These are phyloP conservation scores for Ooceraea biroi DNA, from an alignment of 1,140 invertebrate genomes.

Conservation along the genomic window DNA sequence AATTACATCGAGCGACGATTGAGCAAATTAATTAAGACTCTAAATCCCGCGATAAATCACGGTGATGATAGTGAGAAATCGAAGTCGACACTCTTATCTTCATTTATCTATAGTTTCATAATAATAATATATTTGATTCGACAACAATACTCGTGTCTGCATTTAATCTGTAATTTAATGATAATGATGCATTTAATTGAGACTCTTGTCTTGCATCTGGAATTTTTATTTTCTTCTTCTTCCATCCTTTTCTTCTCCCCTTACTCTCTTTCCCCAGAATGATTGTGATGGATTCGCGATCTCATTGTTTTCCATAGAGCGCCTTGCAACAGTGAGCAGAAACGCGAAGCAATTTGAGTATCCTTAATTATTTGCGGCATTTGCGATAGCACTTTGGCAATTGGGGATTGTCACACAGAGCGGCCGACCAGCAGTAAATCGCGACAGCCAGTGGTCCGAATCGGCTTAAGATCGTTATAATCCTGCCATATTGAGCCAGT, in stretches of 20 bases:
- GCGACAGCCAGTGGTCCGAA: background rate
- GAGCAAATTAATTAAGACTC: slow-evolving; percentile 32
- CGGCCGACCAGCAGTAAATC: slow-evolving; percentile 6
- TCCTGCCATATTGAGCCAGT: slow-evolving; percentile 15
- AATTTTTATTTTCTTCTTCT: too few species aligned
- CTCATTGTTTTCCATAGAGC: background rate
- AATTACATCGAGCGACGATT: background rate
- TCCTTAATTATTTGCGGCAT: slow-evolving; percentile 26
- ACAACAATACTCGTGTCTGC: too few species aligned
- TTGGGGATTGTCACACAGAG: background rate
- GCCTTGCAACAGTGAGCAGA: background rate
- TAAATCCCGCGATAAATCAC: background rate
- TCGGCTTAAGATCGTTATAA: slow-evolving; percentile 42
- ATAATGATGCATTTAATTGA: too few species aligned
- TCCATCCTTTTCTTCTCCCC: background rate
- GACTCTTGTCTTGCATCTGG: too few species aligned
- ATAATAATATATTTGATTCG: too few species aligned
- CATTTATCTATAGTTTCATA: background rate
- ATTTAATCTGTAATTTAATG: too few species aligned
- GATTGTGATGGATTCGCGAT: background rate
- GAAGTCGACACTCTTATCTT: background rate
- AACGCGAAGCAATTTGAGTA: background rate
- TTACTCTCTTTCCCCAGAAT: background rate
- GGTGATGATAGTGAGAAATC: background rate
- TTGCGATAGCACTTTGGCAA: background rate